Percentiles rank a stretch among this genome's conserved stretches.
Evolutionary conservation across 2,888 invertebrate species (phyloP).

Genomic region (Drosophila algonquin): DNA sequence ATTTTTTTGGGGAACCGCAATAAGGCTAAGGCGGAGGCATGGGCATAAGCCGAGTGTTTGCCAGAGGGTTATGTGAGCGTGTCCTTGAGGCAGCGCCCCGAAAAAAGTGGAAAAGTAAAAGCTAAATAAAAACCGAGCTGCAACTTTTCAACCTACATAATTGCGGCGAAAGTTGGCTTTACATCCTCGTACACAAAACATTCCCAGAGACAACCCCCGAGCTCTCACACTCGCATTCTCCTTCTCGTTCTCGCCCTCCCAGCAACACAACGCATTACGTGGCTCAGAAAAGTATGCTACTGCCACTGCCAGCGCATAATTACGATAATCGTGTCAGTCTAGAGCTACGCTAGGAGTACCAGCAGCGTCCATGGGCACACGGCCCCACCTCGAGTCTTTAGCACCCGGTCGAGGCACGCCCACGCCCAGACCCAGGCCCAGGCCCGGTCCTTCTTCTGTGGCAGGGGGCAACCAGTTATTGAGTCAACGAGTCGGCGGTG

Average conservation of each 20-base stretch:
- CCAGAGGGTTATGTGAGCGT: constrained; percentile 37
- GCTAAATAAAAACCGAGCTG: constrained; percentile 64
- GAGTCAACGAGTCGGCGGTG: constrained; percentile 72
- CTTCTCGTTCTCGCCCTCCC: constrained; percentile 7
- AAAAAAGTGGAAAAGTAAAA: constrained; percentile 33
- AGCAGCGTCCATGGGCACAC: constrained; percentile 28
- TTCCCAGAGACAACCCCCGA: constrained; percentile 44
- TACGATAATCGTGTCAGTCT: constrained; percentile 79
- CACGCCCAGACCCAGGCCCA: constrained; percentile 21
- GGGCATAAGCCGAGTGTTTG: constrained; percentile 64
- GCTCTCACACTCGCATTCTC: constrained; percentile 22
- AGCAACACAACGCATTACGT: constrained; percentile 38
- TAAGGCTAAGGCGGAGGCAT: constrained; percentile 39
- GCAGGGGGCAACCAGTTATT: constrained; percentile 62
- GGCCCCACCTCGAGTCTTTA: constrained; percentile 37
- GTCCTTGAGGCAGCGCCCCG: constrained; percentile 57
- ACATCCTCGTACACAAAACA: constrained; percentile 44
- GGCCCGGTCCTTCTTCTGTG: constrained; percentile 24
- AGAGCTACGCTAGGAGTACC: constrained; percentile 28
- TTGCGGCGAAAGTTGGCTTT: constrained; percentile 69
- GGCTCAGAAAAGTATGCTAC: constrained; percentile 72
- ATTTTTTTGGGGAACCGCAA: constrained; percentile 50
- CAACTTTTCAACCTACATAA: constrained; percentile 77
- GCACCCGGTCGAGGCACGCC: constrained; percentile 25
- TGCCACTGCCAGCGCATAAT: constrained; percentile 73